These are phyloP conservation scores for Anarrhichthys ocellatus DNA, from an alignment of 2,113 vertebrate species.

Conservation along the genomic window DNA sequence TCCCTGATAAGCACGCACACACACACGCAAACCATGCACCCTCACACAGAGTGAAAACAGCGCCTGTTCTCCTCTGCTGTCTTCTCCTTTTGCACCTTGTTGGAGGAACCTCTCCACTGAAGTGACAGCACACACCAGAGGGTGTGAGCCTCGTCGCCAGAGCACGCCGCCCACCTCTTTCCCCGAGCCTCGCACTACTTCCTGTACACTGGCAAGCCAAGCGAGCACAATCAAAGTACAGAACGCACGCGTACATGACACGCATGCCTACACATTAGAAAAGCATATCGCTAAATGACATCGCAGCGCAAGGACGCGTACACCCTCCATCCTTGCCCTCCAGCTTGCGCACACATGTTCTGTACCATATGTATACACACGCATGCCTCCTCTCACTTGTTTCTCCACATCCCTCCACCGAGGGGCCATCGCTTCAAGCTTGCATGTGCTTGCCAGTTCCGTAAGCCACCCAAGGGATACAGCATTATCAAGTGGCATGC, in stretches of 20 bases:
- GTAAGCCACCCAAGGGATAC: conserved; percentile 28
- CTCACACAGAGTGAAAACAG: conserved; percentile 15
- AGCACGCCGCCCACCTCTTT: conserved; percentile 22
- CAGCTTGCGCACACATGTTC: conserved; percentile 12
- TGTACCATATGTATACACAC: conserved; percentile 35
- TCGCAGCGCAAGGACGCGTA: neutral
- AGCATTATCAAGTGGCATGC: conserved; percentile 48
- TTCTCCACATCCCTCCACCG: conserved; percentile 6
- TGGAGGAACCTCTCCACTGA: conserved; percentile 58
- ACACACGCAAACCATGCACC: neutral
- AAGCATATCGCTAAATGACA: conserved; percentile 20
- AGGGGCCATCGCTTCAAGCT: conserved; percentile 42
- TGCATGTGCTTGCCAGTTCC: conserved; percentile 43
- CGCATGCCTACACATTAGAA: conserved; percentile 22
- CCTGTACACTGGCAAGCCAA: conserved; percentile 27
- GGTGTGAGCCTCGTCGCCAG: conserved; percentile 43
- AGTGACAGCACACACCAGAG: conserved; percentile 75
- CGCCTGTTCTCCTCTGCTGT: conserved; percentile 60
- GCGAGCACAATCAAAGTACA: conserved; percentile 30
- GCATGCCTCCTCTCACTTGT: conserved; percentile 14
- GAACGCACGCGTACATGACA: conserved; percentile 23
- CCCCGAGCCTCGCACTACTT: conserved; percentile 17
- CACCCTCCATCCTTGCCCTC: conserved; percentile 18
- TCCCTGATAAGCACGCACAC: neutral
- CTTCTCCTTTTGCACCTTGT: conserved; percentile 68